Conservation (phyloP, 92 coral and sea anemone species). For the Porites lobata region DNA sequence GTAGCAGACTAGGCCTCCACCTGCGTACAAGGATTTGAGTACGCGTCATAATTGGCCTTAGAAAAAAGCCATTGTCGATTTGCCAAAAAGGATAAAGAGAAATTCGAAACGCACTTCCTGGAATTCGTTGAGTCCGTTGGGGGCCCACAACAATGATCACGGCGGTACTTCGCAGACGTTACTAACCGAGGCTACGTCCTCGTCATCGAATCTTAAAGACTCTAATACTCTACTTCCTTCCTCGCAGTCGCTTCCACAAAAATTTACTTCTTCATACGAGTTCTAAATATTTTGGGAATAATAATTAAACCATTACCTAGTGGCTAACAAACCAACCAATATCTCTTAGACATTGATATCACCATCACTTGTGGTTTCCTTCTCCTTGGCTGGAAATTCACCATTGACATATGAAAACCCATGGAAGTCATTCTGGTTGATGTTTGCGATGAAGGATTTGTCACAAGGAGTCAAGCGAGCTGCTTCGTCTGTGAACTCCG, state of each 20-base stretch:
- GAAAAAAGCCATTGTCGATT: no score
- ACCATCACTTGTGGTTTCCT: conserved; percentile 37
- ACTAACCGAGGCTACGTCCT: no score
- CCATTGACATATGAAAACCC: conserved; percentile 97
- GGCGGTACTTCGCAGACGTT: no score
- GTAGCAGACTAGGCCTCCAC: no score
- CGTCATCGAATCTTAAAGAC: no score
- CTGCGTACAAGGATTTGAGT: no score
- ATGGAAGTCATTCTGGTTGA: conserved; percentile 94
- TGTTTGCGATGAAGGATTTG: conserved; percentile 99
- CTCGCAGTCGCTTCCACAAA: background rate
- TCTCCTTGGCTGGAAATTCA: conserved; percentile 67
- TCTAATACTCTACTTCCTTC: no score
- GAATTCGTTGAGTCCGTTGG: no score
- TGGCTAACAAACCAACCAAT: background rate
- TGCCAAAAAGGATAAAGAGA: no score
- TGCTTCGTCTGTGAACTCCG: conserved; percentile 99
- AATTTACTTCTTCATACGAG: conserved; percentile 13
- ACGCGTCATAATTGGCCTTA: no score
- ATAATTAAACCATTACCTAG: conserved; percentile 12
- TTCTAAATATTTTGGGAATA: conserved; percentile 4
- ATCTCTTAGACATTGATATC: conserved; percentile 73
- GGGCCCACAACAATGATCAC: no score
- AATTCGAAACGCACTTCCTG: no score
- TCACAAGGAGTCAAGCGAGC: conserved; percentile 99